Base-by-base conservation (phyloP, 1,140 invertebrate genomes). In the Panonychus citri region DNA sequence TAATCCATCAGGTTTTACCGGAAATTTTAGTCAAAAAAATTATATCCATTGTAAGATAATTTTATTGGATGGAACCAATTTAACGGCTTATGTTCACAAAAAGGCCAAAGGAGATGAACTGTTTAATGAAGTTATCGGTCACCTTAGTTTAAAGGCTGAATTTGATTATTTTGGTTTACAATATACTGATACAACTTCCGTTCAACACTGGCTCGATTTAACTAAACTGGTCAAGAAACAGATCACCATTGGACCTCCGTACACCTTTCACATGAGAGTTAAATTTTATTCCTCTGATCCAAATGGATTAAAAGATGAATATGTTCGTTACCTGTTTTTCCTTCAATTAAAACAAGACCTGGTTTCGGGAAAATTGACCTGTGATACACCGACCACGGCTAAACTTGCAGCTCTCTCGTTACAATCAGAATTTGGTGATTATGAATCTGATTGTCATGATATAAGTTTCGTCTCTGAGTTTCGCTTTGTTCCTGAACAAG, bases 111-210 rank as follows among this genome's bases (percentile, higher is more conserved):
- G 89, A 15, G 78, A 40, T 7, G 60, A 61, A 46, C 46, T 61
- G n/a, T 60, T 61, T 37, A 37, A 55, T 28, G 50, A 12, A 13
- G 19, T 65, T 17, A 63, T 54, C 49, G 58, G 60, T 30, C 55
- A 65, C 15, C 60, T 65, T 13, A 56, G 61, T 57, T 48, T 65
- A 24, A 62, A 37, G 48, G 88, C 96, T 61, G 95, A 99, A 70
- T 95, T 93, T 70, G 94, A 98, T 72, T 98, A 98, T 69, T 99
- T 98, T 77, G 94, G 93, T n/a, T 72, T 99, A 25, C 91, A 97
- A 70, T 98, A 84, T 67, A 97, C 88, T 25, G 94, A 98, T 71
- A 82, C 81, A 26, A 88, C 55, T 37, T 57, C 56, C 15, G 74
- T 74, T 50, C 68, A 78, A 75, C 91, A 98, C 71, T 98, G 93